Evolutionary conservation across 1,140 invertebrate species (phyloP), one percentile per base, ranked within the genome.

Genomic region (Drosophila hydei): DNA sequence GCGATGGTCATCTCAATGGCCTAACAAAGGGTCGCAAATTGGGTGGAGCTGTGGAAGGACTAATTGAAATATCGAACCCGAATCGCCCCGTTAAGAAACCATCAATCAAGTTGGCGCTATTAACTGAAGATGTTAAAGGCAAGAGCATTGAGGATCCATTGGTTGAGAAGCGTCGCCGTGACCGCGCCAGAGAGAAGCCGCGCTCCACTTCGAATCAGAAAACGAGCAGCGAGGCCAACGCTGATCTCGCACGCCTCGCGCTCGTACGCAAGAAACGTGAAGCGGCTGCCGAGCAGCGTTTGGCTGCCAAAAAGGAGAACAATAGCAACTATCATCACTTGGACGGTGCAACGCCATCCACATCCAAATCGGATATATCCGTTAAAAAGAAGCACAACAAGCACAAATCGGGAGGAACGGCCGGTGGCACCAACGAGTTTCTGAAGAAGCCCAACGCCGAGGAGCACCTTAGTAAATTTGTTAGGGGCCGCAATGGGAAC

Each of bases 11-110:
- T 8, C 9, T 11, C 0, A n/a, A 33, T n/a, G 21, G 16, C 3
- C 25, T 27, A 3, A n/a, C 19, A 6, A 52, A 16, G 33, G 18
- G 14, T 11, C 62, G 61, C 6, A 70, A 70, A n/a, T 2, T 48
- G 27, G 12, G 12, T 7, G 25, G 30, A 0, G 63, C 79, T 11
- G 43, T 72, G 0, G 61, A 60, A 0, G 12, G 67, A 2, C 52
- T 75, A 0, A 75, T 83, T 12, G 43, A 78, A 25, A 52, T 83
- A 12, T 78, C 45, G 3, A 83, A 83, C 61, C 79, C 79, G 1
- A 83, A 83, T 52, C 75, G 79, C 0, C 30, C 56, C 0, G 3
- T 43, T 19, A 21, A 51, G 19, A 50, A 14, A 12, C 58, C 9
- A n/a, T 5, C 6, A 9, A 8, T n/a, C n/a, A 42, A 21, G 12